Base-by-base conservation (phyloP, 2,888 invertebrate species). In the Andrena hattorfiana region DNA sequence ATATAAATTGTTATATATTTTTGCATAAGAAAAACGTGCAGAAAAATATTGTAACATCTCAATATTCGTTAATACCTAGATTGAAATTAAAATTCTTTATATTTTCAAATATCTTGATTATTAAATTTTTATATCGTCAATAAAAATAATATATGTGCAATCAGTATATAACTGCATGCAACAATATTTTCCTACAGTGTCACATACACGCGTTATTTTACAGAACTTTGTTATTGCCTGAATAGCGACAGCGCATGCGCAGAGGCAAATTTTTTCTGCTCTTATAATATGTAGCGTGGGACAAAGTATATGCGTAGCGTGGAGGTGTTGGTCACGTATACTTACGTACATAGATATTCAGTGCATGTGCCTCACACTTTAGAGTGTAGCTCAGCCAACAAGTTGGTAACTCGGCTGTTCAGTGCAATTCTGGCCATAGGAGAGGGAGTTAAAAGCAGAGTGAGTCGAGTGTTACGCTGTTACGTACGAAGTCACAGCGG, bases 381-480 rank as follows among this genome's bases (percentile, higher is more conserved):
- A 26, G 69, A 70, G 68, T 73, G 60, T 28, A 49, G 66, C 67
- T 66, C 28, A 66, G 59, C 59, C 62, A 78, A 74, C 42, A 78
- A 63, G 74, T 80, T 80, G 80, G 77, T 54, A 80, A 66, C 77
- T 62, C 64, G 77, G 48, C 49, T 62, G 49, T 48, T 32, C 42
- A 8, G 6, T 80, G 13, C 54, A 64, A 32, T 77, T 80, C 48
- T 35, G 54, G 67, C 32, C 62, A 20, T 23, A 62, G 63, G 54
- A 67, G 71, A 62, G 67, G 77, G 62, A 68, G 66, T 77, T 72
- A 68, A 56, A 72, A 54, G 48, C 64, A n/a, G 62, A 66, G 62
- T 54, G 72, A 72, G 67, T 67, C 54, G 20, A 63, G 51, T 71
- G 54, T 63, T 77, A 30, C 42, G 8, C 23, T 54, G 20, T 42